A percentile compares a stretch with the other conserved stretches of the same genome.
Conservation (phyloP, 2,888 invertebrate species). For the Lysandra coridon region DNA sequence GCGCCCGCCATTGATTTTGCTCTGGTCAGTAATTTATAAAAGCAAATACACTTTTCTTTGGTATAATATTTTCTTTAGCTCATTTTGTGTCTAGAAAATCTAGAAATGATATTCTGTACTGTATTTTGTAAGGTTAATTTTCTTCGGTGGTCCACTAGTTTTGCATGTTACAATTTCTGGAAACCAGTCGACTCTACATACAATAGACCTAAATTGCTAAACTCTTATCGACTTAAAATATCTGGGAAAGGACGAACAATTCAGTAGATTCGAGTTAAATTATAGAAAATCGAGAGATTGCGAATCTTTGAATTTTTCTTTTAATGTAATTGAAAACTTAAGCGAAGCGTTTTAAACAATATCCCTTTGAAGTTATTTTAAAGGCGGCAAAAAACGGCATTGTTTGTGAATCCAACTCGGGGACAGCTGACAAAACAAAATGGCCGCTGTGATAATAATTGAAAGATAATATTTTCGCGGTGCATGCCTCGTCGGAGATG, state of each 20-base stretch:
- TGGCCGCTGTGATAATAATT: conserved; percentile 42
- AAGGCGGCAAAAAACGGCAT: background rate
- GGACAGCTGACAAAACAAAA: conserved; percentile 41
- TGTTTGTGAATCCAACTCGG: conserved; percentile 5
- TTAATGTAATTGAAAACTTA: background rate
- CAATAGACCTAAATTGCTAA: conserved; percentile 3
- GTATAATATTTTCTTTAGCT: conserved; percentile 28
- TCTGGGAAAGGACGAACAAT: background rate
- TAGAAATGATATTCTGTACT: background rate
- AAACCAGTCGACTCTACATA: background rate
- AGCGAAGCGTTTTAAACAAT: background rate
- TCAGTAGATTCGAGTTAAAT: background rate
- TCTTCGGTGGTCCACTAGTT: background rate
- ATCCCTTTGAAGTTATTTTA: conserved; percentile 17
- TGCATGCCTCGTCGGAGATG: conserved; percentile 35
- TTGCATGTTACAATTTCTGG: background rate
- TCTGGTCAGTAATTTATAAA: conserved; percentile 38
- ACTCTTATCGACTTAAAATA: background rate
- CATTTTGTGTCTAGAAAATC: background rate
- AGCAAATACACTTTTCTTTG: conserved; percentile 36
- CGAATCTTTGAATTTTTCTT: conserved; percentile 6
- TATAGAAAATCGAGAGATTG: conserved; percentile 1
- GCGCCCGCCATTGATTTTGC: conserved; percentile 37
- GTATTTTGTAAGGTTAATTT: background rate
- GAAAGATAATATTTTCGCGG: conserved; percentile 43